Conservation (phyloP, 30 jellyfish, hydroid and myxozoan genomes). For the Haliclystus octoradiatus region DNA sequence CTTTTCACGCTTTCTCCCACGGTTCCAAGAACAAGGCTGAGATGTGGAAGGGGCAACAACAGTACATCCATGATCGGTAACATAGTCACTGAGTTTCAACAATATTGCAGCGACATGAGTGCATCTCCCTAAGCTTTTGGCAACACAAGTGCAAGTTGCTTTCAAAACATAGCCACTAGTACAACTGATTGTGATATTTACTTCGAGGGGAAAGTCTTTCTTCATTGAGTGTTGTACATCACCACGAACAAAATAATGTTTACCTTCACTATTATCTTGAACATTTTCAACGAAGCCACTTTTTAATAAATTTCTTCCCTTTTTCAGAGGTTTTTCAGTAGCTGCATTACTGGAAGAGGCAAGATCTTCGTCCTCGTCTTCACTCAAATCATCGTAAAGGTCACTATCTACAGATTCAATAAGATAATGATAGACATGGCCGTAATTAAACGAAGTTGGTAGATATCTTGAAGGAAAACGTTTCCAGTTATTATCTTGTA, state of each 20-base stretch:
- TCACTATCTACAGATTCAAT: conserved; percentile 18
- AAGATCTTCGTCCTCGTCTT: conserved; percentile 4
- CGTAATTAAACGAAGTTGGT: conserved; percentile 20
- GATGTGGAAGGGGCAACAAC: conserved; percentile 27
- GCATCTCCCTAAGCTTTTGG: conserved; percentile 31
- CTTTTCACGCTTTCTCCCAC: conserved; percentile 38
- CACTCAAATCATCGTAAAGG: not conserved
- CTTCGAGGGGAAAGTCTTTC: conserved; percentile 11
- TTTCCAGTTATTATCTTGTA: conserved; percentile 5
- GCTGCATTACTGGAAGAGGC: not conserved
- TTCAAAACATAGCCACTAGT: conserved; percentile 10
- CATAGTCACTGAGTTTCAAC: conserved; percentile 3
- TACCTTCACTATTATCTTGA: conserved; percentile 18
- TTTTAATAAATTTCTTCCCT: conserved; percentile 9
- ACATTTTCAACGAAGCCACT: conserved; percentile 37
- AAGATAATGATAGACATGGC: conserved; percentile 7
- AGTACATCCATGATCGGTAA: conserved; percentile 9
- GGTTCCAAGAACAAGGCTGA: conserved; percentile 43
- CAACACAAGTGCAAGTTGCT: conserved; percentile 26
- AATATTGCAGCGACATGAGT: conserved; percentile 50
- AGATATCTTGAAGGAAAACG: conserved; percentile 14
- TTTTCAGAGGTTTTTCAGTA: conserved; percentile 12
- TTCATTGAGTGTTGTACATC: conserved; percentile 59
- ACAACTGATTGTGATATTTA: conserved; percentile 11
- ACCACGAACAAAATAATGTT: conserved; percentile 10